A percentile compares a stretch with the other conserved stretches of the same genome.
These are phyloP conservation scores for Nibea coibor DNA, from an alignment of 2,113 vertebrate species.

Conservation along the genomic window DNA sequence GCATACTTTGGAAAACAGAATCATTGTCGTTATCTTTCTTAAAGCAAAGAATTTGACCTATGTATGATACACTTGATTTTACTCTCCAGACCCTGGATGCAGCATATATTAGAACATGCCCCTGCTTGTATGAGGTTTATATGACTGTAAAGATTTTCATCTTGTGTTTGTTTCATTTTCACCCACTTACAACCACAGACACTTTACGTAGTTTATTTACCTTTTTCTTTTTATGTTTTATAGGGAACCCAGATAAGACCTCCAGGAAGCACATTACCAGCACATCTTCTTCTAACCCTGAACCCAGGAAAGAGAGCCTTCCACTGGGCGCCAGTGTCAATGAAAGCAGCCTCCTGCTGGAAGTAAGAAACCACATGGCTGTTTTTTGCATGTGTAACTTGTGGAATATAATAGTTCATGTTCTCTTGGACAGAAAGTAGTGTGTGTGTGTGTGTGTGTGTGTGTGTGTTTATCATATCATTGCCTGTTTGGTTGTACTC, in stretches of 20 bases:
- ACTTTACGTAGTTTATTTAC: neutral
- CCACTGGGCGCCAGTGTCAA: constrained; percentile 69
- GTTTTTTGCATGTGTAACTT: neutral
- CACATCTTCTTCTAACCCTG: constrained; percentile 73
- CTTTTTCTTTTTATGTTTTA: constrained; percentile 32
- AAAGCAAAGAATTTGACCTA: neutral
- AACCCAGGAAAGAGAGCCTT: constrained; percentile 81
- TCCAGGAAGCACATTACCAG: constrained; percentile 80
- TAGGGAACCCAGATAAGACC: constrained; percentile 88
- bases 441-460: too few species aligned
- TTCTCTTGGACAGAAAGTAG: neutral
- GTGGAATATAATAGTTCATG: neutral
- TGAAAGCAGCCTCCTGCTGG: constrained; percentile 92
- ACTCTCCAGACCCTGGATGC: neutral
- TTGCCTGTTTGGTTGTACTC: neutral
- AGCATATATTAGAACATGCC: neutral
- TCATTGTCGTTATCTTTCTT: constrained; percentile 11
- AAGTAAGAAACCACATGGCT: constrained; percentile 83
- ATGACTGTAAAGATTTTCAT: neutral
- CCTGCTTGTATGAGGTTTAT: neutral
- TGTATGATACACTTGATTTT: constrained; percentile 1
- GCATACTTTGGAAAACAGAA: neutral
- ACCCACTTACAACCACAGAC: too few species aligned
- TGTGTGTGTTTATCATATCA: neutral
- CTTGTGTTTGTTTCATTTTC: neutral